These are phyloP conservation scores for Apomyelois bistriatella DNA, from an alignment of 2,888 invertebrate genomes.

Conservation along the genomic window DNA sequence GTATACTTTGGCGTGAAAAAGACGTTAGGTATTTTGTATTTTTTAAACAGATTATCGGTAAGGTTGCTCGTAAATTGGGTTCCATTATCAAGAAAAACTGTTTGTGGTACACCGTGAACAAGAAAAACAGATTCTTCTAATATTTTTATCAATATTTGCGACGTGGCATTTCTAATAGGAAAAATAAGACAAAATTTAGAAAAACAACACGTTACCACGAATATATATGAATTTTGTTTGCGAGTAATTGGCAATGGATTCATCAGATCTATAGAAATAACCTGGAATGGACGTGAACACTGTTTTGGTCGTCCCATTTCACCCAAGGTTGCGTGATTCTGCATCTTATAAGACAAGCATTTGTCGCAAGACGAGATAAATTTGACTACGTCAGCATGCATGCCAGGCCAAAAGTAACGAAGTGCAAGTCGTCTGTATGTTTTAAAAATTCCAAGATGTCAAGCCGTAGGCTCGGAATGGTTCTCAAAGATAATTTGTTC, in stretches of 20 bases:
- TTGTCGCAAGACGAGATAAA: neutral
- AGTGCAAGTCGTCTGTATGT: conserved; percentile 12
- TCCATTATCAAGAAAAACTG: neutral
- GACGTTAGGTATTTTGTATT: neutral
- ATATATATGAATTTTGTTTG: neutral
- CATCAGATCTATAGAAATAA: conserved; percentile 24
- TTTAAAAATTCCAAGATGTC: conserved; percentile 12
- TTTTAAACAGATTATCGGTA: neutral
- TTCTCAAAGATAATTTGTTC: neutral
- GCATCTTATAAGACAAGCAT: neutral
- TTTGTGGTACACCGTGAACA: neutral
- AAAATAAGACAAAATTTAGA: neutral
- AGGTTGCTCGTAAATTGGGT: neutral
- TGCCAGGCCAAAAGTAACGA: conserved; percentile 10
- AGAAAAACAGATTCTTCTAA: neutral
- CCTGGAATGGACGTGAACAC: conserved; percentile 27
- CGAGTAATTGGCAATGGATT: conserved; percentile 25
- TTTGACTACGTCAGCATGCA: neutral
- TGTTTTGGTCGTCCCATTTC: conserved; percentile 15
- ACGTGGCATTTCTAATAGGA: neutral
- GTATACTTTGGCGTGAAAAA: neutral
- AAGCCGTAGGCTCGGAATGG: neutral
- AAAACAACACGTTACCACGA: neutral
- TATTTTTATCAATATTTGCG: neutral
- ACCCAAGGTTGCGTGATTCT: neutral